Evolutionary conservation across 2,113 vertebrate species (phyloP), one percentile per base, ranked within the genome.

Genomic region (Romanogobio albipinnatus): DNA sequence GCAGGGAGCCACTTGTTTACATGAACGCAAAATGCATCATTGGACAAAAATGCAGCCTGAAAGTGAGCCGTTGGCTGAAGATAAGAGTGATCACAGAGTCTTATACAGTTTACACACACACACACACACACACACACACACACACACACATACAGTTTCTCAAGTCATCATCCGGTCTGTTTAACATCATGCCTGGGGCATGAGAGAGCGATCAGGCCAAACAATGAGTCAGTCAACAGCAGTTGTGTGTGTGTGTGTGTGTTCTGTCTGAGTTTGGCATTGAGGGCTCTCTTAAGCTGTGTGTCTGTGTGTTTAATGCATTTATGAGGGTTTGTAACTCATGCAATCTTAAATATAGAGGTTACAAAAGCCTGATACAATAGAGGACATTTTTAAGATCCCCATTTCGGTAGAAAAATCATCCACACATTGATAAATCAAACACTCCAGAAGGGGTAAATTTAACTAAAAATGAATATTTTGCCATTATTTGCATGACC

Each of bases 161-260:
- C 70, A 47, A 24, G 70, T 74, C 70, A 26, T 76, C 47, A 29
- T 53, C 47, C 17, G 26, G 45, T 76, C 73, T 75, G 73, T 33
- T 51, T 76, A 76, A 8, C 53, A 17, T 66, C 77, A 62, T 36
- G 5, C n/a, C 36, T 22, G 43, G 36, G n/a, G 22, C 2, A 4
- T 5, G 11, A 79, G 61, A 81, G 79, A 47, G 9, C 0, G 9
- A 33, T 76, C n/a, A 76, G 36, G 36, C 5, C 17, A 58, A 82
- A 33, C 64, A 43, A 62, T 9, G 24, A 75, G 70, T 51, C 82
- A 62, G 53, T 74, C 51, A 77, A n/a, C 29, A 58, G 15, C 75
- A 58, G 75, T 26, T 6, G 39, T 36, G 36, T 36, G 36, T 36
- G 36, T 36, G 36, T 74, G 78, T 26, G 79, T 81, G 19, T 66